Conservation (phyloP, 2,113 vertebrate species). For the Trachemys scripta region DNA sequence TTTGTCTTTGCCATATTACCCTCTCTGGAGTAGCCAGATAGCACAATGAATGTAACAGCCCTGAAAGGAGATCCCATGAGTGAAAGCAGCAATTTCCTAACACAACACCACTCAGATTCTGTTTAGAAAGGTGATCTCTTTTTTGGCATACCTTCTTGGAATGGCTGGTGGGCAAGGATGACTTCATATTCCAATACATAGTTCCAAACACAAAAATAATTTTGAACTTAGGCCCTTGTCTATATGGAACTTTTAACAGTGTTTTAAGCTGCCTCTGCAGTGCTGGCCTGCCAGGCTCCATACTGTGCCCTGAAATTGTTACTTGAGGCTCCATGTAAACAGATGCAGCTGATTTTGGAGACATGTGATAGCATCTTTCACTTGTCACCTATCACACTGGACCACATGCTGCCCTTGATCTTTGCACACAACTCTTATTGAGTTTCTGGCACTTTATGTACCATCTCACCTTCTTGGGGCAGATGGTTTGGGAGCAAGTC, state of each 20-base stretch:
- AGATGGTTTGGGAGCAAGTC: not conserved
- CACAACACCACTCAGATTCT: not conserved
- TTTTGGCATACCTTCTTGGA: constrained; percentile 17
- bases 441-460: not conserved
- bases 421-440: not conserved
- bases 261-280: constrained; percentile 46
- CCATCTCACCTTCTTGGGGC: not conserved
- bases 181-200: constrained; percentile 15
- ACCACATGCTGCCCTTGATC: constrained; percentile 21
- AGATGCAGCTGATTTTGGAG: constrained; percentile 41
- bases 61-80: not conserved
- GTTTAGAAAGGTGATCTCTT: constrained; percentile 20
- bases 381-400: constrained; percentile 21
- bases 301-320: not conserved
- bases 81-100: not conserved
- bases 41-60: not conserved
- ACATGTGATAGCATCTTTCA: constrained; percentile 39
- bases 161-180: not conserved
- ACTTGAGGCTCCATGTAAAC: constrained; percentile 33
- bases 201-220: constrained; percentile 18
- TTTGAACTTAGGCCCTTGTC: constrained; percentile 8
- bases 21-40: constrained; percentile 9
- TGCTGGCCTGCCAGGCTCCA: not conserved
- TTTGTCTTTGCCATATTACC: not conserved
- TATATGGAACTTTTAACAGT: not conserved